These are phyloP conservation scores for Catocala nupta DNA, from an alignment of 2,888 invertebrate genomes.

Conservation along the genomic window DNA sequence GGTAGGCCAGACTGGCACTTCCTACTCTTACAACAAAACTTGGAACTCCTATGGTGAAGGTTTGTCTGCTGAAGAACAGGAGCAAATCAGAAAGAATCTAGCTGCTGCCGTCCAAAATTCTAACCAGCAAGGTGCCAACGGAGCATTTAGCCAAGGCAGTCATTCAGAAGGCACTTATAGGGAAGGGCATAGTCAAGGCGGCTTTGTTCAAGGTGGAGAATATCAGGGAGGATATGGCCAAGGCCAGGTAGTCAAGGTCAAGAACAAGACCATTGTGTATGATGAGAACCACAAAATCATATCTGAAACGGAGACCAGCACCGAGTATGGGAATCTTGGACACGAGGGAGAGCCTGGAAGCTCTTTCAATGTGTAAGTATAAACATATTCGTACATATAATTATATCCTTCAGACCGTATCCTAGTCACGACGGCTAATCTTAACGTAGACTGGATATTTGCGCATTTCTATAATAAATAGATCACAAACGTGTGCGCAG, in stretches of 20 bases:
- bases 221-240: slow-evolving; percentile 48
- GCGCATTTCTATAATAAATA: too few species aligned
- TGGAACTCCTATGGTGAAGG: slow-evolving; percentile 65
- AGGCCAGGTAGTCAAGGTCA: slow-evolving; percentile 65
- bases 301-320: slow-evolving; percentile 83
- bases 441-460: too few species aligned
- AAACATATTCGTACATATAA: too few species aligned
- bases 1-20: slow-evolving; percentile 50
- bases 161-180: too few species aligned
- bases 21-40: slow-evolving; percentile 63
- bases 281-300: slow-evolving; percentile 80
- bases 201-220: slow-evolving; percentile 32
- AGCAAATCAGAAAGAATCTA: slow-evolving; percentile 66
- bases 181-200: slow-evolving; percentile 47
- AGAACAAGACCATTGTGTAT: slow-evolving; percentile 73
- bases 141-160: too few species aligned
- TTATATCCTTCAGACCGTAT: too few species aligned
- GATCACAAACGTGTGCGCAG: too few species aligned
- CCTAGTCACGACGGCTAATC: too few species aligned
- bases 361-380: slow-evolving; percentile 78
- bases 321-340: slow-evolving; percentile 80
- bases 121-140: background rate
- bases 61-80: slow-evolving; percentile 69
- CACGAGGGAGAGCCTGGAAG: slow-evolving; percentile 81
- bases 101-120: slow-evolving; percentile 48